A percentile compares a stretch with the other conserved stretches of the same genome.
Evolutionary conservation across 1,140 invertebrate genomes (phyloP).

Genomic region (Cylas formicarius): DNA sequence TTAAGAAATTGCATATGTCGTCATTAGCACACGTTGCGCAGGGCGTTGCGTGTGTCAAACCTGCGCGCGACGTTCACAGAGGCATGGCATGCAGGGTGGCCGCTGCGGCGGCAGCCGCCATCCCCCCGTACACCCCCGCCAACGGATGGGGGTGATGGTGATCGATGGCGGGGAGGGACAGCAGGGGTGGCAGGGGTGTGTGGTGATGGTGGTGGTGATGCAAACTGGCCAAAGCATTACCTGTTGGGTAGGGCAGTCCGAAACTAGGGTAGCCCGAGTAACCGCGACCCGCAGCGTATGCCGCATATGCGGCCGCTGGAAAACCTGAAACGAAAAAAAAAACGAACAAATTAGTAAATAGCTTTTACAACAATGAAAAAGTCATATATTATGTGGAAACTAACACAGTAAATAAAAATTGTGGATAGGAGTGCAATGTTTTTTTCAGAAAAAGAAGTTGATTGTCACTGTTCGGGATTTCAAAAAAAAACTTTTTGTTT

Average conservation of each 20-base stretch:
- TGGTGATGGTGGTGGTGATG: slow-evolving; percentile 54
- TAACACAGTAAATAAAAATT: too few species aligned
- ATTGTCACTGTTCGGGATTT: too few species aligned
- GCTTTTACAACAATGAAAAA: too few species aligned
- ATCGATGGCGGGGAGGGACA: slow-evolving; percentile 57
- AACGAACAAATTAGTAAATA: slow-evolving; percentile 35
- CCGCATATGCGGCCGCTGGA: slow-evolving; percentile 84
- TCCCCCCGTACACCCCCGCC: slow-evolving; percentile 51
- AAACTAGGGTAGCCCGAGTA: slow-evolving; percentile 95
- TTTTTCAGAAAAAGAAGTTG: too few species aligned
- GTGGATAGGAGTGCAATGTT: too few species aligned
- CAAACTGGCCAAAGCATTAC: slow-evolving; percentile 73
- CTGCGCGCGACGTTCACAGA: slow-evolving; percentile 57
- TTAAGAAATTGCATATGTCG: too few species aligned
- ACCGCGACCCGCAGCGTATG: slow-evolving; percentile 86
- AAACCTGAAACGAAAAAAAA: slow-evolving; percentile 73
- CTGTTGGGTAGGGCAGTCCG: slow-evolving; percentile 92
- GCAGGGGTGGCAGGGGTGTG: slow-evolving; percentile 44
- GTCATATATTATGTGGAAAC: too few species aligned
- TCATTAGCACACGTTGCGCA: too few species aligned
- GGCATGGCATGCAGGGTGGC: slow-evolving; percentile 67
- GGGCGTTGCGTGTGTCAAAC: slow-evolving; percentile 6
- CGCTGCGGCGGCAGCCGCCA: slow-evolving; percentile 40
- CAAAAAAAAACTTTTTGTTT: too few species aligned
- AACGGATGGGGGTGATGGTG: slow-evolving; percentile 40